Evolutionary conservation across 1,140 invertebrate genomes (phyloP), one percentile per base, ranked within the genome.

Genomic region (Lordiphosa collinella): DNA sequence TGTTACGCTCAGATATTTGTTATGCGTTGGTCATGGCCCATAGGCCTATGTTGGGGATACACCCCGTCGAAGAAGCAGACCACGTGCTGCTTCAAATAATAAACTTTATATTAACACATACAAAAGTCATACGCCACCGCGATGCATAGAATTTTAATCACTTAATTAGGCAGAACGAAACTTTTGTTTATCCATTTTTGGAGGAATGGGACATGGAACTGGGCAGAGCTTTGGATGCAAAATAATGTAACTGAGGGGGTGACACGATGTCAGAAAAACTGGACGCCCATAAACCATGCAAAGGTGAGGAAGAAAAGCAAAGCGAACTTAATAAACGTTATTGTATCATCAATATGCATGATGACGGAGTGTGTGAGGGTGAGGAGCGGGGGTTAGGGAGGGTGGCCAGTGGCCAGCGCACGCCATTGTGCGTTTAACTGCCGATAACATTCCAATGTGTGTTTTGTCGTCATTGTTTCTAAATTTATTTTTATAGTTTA

Each of bases 401-500:
- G 64, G 13, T 5, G 40, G 48, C 9, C 38, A 37, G 66, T 35
- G 50, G 51, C 32, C 53, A 70, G 69, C 75, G 76, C 75, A 82
- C 75, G 76, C 75, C 75, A 80, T 80, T 80, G 75, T 82, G 54
- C 54, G 44, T 51, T 62, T 57, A 63, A 71, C 68, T 43, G 68
- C 64, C 64, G 72, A 72, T 82, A 68, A 54, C 78, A 82, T 82
- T 82, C 78, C 78, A 41, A 82, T 44, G 78, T 65, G 78, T 82
- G 57, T 82, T 69, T 72, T 82, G 78, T 78, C 72, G 78, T 82
- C 78, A 82, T 82, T 82, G 78, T 82, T 72, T 82, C 72, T 82
- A 84, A 84, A 84, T 84, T 84, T 84, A 82, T 82, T 78, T 82
- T 82, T 82, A 82, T 82, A 82, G 78, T 82, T 82, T 82, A 82